These are phyloP conservation scores for Vespertilio murinus DNA, from an alignment of 2,797 vertebrate species.

Conservation along the genomic window DNA sequence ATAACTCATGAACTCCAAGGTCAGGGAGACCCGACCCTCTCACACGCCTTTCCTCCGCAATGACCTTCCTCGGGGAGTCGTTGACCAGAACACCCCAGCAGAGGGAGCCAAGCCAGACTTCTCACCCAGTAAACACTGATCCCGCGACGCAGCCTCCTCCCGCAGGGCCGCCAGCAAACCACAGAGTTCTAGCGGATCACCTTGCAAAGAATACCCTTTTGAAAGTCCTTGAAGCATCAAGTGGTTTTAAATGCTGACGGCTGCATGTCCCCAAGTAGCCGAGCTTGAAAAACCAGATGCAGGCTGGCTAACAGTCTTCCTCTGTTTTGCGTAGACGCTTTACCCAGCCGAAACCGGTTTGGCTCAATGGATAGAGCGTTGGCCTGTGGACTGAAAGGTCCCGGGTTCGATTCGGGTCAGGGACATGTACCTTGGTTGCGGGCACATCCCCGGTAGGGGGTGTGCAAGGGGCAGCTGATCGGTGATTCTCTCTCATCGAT, in stretches of 20 bases:
- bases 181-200: fast-evolving
- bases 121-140: not conserved
- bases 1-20: not conserved
- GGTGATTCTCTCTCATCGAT: too few species aligned
- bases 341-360: too few species aligned
- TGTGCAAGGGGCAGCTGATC: too few species aligned
- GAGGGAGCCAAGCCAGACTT: not conserved
- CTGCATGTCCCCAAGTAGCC: not conserved
- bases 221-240: not conserved
- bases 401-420: too few species aligned
- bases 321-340: conserved; percentile 35
- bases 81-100: not conserved
- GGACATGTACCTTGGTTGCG: too few species aligned
- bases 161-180: not conserved
- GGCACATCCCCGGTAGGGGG: too few species aligned
- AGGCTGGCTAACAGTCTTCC: not conserved
- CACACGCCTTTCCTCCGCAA: not conserved
- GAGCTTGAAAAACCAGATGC: conserved; percentile 15
- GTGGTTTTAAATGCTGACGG: not conserved
- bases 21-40: not conserved
- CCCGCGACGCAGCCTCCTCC: not conserved
- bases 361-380: too few species aligned
- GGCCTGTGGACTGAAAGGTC: too few species aligned
- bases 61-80: not conserved
- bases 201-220: not conserved